Conservation (phyloP, 2,888 invertebrate species). For the Trachelus stipa region DNA sequence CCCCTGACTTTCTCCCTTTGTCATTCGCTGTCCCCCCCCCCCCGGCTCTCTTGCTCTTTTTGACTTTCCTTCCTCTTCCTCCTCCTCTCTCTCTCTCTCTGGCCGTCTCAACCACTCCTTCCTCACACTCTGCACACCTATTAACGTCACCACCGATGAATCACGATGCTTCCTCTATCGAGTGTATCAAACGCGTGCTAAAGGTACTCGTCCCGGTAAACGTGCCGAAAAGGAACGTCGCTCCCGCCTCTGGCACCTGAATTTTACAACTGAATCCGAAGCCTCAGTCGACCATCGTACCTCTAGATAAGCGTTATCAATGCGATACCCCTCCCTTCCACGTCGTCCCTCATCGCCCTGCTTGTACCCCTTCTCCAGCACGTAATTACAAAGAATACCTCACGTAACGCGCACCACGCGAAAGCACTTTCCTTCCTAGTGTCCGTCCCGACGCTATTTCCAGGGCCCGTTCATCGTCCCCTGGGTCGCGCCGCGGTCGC, state of each 20-base stretch:
- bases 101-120: too few relatives aligned
- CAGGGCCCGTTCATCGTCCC: slow-evolving; percentile 41
- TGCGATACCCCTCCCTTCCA: slow-evolving; percentile 22
- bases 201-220: background rate
- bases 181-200: too few relatives aligned
- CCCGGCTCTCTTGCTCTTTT: background rate
- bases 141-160: too few relatives aligned
- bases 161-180: too few relatives aligned
- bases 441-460: slow-evolving; percentile 26
- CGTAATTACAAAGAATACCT: slow-evolving; percentile 26
- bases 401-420: slow-evolving; percentile 16
- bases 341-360: slow-evolving; percentile 10
- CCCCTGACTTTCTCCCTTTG: background rate
- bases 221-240: slow-evolving; percentile 9
- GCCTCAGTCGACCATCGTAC: slow-evolving; percentile 21
- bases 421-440: slow-evolving; percentile 12
- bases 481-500: slow-evolving; percentile 25
- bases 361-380: background rate
- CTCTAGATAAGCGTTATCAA: slow-evolving; percentile 37
- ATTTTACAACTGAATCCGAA: slow-evolving; percentile 25
- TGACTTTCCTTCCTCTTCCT: background rate
- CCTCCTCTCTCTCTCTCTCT: background rate
- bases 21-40: background rate
- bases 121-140: slow-evolving; percentile 3
- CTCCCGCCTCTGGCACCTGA: slow-evolving; percentile 25